Evolutionary conservation across 2,113 vertebrate species (phyloP).

Genomic region (Nesoenas mayeri): DNA sequence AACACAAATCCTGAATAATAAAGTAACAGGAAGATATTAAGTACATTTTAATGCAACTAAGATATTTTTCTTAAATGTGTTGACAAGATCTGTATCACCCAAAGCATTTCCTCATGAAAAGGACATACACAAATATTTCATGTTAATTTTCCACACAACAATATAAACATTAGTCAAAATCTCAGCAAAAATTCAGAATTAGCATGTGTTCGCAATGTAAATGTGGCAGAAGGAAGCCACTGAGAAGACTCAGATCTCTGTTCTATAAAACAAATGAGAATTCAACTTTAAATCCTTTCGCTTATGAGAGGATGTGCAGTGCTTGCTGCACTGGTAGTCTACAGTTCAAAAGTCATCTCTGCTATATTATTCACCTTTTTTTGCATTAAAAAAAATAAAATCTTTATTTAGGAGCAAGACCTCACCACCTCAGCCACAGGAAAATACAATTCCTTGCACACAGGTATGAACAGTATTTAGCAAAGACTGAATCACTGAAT

Average conservation of each 20-base stretch:
- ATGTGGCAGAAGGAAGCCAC: background rate
- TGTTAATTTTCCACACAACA: background rate
- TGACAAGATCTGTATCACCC: background rate
- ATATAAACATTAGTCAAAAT: background rate
- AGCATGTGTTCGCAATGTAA: background rate
- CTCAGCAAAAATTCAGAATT: background rate
- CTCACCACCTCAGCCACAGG: background rate
- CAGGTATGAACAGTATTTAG: background rate
- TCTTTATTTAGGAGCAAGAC: background rate
- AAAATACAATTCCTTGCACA: background rate
- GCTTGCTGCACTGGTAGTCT: background rate
- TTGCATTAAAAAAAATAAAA: background rate
- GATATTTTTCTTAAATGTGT: background rate
- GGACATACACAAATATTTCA: rapidly evolving
- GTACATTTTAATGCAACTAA: background rate
- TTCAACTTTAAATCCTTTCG: background rate
- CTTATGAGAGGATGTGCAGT: background rate
- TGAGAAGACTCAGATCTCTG: background rate
- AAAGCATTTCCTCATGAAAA: background rate
- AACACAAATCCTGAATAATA: background rate
- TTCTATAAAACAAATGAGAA: background rate
- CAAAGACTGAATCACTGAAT: background rate
- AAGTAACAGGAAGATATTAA: background rate
- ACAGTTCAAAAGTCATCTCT: background rate
- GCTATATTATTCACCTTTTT: background rate